Evolutionary conservation across 2,888 invertebrate genomes (phyloP).

Genomic region (Pegoplata infirma): DNA sequence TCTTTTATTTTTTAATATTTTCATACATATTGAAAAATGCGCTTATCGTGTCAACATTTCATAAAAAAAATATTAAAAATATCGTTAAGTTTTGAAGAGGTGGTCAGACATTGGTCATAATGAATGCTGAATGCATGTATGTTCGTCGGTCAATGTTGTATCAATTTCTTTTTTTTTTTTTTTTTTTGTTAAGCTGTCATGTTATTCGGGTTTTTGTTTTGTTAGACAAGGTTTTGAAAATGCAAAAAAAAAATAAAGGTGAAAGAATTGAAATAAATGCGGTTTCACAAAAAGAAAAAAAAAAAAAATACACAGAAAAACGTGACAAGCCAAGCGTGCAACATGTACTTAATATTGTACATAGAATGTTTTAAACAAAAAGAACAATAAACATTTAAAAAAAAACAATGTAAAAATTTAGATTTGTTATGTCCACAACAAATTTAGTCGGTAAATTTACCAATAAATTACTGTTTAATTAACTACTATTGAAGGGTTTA

Average conservation of each 20-base stretch:
- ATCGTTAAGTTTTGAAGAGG: not conserved
- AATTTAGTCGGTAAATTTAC: too few species aligned
- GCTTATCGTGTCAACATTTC: not conserved
- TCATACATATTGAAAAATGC: conserved; percentile 1
- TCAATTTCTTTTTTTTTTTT: conserved; percentile 2
- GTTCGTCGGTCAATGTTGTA: not conserved
- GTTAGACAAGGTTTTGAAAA: conserved; percentile 32
- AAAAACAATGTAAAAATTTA: too few species aligned
- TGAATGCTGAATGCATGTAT: conserved; percentile 13
- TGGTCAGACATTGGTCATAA: not conserved
- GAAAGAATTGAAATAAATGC: not conserved
- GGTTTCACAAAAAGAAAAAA: not conserved
- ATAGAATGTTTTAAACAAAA: too few species aligned
- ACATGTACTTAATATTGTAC: not conserved
- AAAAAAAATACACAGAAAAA: not conserved
- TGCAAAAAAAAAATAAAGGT: not conserved
- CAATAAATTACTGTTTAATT: too few species aligned
- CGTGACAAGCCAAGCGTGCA: not conserved
- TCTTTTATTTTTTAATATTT: conserved; percentile 12
- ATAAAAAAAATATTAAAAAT: not conserved
- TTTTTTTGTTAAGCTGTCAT: conserved; percentile 34
- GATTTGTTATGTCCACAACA: too few species aligned
- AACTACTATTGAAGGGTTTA: too few species aligned
- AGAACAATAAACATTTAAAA: too few species aligned
- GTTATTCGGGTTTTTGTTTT: conserved; percentile 36